Conservation (phyloP, 2,113 vertebrate genomes). For the Chascanopsetta lugubris region DNA sequence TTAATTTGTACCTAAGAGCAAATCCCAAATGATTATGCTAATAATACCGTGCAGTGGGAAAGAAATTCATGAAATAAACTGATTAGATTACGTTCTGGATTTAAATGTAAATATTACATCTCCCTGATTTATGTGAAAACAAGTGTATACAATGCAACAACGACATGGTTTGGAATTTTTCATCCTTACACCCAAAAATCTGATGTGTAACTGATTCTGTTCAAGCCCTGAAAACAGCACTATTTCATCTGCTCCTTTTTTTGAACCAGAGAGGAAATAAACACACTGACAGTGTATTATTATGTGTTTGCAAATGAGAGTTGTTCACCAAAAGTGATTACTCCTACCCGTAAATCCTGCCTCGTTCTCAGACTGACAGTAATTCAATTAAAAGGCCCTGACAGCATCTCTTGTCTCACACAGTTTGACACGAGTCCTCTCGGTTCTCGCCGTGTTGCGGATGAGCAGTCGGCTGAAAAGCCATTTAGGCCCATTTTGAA, state of each 20-base stretch:
- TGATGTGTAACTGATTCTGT: neutral
- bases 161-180: no score
- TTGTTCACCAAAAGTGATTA: neutral
- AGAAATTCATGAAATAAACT: no score
- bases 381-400: neutral
- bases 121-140: no score
- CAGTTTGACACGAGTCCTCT: neutral
- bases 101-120: no score
- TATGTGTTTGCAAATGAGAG: neutral
- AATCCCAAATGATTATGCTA: no score
- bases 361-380: neutral
- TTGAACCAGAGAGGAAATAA: neutral
- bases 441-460: neutral
- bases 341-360: neutral
- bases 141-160: no score
- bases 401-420: neutral
- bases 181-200: no score
- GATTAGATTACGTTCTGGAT: no score
- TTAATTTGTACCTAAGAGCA: no score
- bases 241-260: neutral
- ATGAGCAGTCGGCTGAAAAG: slow-evolving; percentile 26
- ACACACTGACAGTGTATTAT: neutral
- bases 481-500: slow-evolving; percentile 26
- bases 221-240: no score
- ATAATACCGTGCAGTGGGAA: no score